A percentile compares a stretch with the other conserved stretches of the same genome.
Conservation (phyloP, 2,797 vertebrate genomes). For the Triplophysa bombifrons region DNA sequence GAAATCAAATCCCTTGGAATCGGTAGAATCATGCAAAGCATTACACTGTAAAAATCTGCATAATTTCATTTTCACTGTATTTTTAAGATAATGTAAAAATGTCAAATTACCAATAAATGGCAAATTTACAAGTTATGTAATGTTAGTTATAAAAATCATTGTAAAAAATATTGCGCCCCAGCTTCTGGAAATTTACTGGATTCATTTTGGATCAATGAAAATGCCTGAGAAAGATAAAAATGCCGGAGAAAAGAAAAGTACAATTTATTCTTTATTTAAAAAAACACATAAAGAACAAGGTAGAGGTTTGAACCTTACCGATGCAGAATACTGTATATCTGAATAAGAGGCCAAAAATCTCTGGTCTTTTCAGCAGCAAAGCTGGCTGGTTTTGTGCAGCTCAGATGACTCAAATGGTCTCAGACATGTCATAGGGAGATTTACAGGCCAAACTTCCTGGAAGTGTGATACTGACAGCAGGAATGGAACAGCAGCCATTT, state of each 20-base stretch:
- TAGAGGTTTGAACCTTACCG: background rate
- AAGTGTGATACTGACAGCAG: slow-evolving; percentile 19
- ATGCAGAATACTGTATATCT: background rate
- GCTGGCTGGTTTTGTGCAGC: background rate
- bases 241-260: too few species aligned
- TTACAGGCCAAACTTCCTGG: slow-evolving; percentile 39
- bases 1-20: too few species aligned
- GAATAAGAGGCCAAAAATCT: background rate
- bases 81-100: too few species aligned
- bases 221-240: background rate
- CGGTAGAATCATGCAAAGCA: too few species aligned
- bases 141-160: too few species aligned
- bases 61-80: too few species aligned
- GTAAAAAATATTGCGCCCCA: rapidly evolving
- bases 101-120: too few species aligned
- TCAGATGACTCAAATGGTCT: slow-evolving; percentile 30
- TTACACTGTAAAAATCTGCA: too few species aligned
- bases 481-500: background rate
- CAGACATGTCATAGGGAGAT: slow-evolving; percentile 14
- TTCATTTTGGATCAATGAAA: too few species aligned
- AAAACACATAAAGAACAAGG: background rate
- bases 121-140: too few species aligned
- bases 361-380: background rate
- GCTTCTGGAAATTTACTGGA: too few species aligned
- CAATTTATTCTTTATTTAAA: too few species aligned